These are phyloP conservation scores for Cactoblastis cactorum DNA, from an alignment of 2,888 invertebrate genomes.

Conservation along the genomic window DNA sequence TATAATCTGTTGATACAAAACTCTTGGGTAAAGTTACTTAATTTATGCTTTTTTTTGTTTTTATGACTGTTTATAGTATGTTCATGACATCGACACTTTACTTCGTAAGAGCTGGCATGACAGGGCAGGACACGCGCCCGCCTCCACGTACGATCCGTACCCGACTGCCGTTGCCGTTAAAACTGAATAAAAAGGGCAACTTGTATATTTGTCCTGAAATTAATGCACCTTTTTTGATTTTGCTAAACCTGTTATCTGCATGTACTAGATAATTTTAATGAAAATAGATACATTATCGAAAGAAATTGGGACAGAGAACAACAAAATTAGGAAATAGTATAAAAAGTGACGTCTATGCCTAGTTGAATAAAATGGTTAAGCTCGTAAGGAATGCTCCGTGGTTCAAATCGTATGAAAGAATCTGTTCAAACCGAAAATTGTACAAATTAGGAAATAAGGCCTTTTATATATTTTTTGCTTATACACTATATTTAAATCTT, in stretches of 20 bases:
- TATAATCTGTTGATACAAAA: not conserved
- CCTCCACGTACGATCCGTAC: constrained; percentile 54
- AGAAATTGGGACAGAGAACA: too few species aligned
- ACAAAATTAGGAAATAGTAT: not conserved
- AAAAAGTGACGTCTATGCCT: too few species aligned
- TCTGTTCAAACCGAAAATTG: too few species aligned
- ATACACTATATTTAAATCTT: too few species aligned
- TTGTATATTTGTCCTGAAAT: constrained; percentile 49
- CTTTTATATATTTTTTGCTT: too few species aligned
- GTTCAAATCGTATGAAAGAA: too few species aligned
- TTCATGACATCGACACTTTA: constrained; percentile 26
- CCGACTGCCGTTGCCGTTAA: constrained; percentile 58
- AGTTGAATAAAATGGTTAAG: too few species aligned
- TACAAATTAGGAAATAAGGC: too few species aligned
- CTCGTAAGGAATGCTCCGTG: too few species aligned
- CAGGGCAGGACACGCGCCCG: constrained; percentile 37
- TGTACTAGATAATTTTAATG: too few species aligned
- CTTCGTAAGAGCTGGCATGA: constrained; percentile 27
- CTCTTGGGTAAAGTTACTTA: too few species aligned
- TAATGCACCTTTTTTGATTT: not conserved
- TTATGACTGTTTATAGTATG: not conserved
- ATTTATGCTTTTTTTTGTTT: not conserved
- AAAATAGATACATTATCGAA: too few species aligned
- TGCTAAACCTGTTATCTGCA: not conserved
- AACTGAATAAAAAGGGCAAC: constrained; percentile 40